Percentiles rank a stretch among this genome's conserved stretches.
Conservation (phyloP, 2,113 vertebrate genomes). For the Arothron firmamentum region DNA sequence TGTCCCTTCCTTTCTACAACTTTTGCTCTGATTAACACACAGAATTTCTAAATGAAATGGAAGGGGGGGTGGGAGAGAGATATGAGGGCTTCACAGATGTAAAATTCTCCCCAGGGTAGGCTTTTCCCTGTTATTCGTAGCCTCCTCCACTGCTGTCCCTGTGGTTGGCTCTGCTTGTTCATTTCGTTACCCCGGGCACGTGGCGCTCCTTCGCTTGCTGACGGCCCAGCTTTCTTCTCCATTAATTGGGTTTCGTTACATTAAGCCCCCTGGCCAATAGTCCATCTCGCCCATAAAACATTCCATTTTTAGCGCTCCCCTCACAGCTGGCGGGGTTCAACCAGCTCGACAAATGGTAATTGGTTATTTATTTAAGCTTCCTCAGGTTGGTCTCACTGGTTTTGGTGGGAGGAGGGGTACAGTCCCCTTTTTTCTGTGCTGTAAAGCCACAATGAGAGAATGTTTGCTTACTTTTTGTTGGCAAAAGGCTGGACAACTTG, state of each 20-base stretch:
- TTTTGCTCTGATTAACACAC: constrained; percentile 20
- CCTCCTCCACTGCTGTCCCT: constrained; percentile 57
- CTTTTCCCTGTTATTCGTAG: constrained; percentile 63
- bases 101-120: constrained; percentile 65
- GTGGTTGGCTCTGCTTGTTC: constrained; percentile 58
- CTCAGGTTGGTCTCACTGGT: constrained; percentile 64
- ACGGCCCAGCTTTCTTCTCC: constrained; percentile 72
- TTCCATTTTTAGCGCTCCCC: constrained; percentile 69
- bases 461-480: constrained; percentile 67
- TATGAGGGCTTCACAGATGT: constrained; percentile 52
- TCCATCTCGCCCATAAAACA: constrained; percentile 73
- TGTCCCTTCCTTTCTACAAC: constrained; percentile 15
- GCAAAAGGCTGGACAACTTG: constrained; percentile 41
- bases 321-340: constrained; percentile 62
- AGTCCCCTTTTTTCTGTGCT: constrained; percentile 32
- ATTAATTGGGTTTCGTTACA: constrained; percentile 82
- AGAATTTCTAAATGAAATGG: constrained; percentile 42
- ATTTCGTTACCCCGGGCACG: constrained; percentile 75
- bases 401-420: constrained; percentile 27
- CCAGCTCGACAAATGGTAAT: constrained; percentile 62
- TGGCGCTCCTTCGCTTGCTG: constrained; percentile 64
- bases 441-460: constrained; percentile 28
- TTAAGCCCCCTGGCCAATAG: constrained; percentile 74
- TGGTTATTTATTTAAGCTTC: constrained; percentile 78
- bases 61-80: constrained; percentile 18